Evolutionary conservation across 2,113 vertebrate genomes (phyloP).

Genomic region (Odocoileus hemionus): DNA sequence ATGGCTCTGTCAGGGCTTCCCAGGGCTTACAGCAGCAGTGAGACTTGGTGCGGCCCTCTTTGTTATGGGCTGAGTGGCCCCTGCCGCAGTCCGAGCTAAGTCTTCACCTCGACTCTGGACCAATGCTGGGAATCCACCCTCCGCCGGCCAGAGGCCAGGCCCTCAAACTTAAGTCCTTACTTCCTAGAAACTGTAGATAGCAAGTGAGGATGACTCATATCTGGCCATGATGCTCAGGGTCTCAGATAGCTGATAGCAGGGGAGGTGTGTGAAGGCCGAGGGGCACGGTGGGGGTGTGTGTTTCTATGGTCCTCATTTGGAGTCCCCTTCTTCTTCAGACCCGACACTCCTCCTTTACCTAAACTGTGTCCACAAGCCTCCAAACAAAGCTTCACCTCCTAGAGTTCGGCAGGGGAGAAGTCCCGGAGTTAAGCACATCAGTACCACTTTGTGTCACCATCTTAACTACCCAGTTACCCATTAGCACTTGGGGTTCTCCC

Average conservation of each 20-base stretch:
- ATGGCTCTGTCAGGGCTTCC: neutral
- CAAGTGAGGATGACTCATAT: neutral
- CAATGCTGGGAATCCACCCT: neutral
- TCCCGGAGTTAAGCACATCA: neutral
- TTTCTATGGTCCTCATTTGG: neutral
- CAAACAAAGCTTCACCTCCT: neutral
- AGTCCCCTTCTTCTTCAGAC: neutral
- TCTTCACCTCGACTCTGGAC: neutral
- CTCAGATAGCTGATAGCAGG: neutral
- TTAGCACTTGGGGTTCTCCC: neutral
- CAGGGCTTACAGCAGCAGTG: accelerated
- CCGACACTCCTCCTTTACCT: neutral
- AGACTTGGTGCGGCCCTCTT: neutral
- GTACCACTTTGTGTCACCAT: neutral
- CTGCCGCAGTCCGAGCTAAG: neutral
- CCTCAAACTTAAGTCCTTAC: neutral
- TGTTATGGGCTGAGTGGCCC: neutral
- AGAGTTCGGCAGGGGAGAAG: neutral
- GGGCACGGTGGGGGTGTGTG: too few relatives aligned
- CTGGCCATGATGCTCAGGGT: too few relatives aligned
- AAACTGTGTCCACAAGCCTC: neutral
- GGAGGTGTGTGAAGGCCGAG: too few relatives aligned
- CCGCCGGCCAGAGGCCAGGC: accelerated
- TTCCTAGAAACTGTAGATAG: neutral
- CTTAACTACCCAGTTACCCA: neutral